Conservation (phyloP, 2,797 vertebrate genomes). For the Steatocranus sp. region DNA sequence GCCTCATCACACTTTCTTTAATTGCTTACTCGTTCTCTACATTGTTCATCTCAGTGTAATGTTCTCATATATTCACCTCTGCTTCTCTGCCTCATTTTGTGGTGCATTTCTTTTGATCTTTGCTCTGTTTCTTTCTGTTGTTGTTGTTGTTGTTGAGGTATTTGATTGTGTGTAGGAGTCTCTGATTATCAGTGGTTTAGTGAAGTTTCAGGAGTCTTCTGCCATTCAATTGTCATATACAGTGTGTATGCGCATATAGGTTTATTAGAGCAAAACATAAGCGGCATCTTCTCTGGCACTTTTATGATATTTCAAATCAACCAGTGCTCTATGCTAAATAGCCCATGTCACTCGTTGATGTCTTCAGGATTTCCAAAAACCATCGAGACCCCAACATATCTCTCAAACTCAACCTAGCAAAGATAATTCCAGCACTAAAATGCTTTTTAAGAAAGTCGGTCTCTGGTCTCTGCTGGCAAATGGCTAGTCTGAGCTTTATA, state of each 20-base stretch:
- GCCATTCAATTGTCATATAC: neutral
- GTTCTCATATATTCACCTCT: neutral
- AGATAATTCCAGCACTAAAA: slow-evolving; percentile 12
- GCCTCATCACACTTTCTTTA: slow-evolving; percentile 23
- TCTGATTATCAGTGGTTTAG: neutral
- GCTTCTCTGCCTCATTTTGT: neutral
- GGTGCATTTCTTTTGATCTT: neutral
- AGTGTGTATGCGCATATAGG: neutral
- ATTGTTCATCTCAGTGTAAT: slow-evolving; percentile 13
- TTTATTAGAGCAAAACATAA: neutral
- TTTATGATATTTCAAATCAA: neutral
- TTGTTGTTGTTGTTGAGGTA: neutral
- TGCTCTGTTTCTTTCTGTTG: neutral
- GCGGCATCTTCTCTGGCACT: neutral
- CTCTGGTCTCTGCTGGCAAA: slow-evolving; percentile 13
- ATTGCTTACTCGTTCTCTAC: slow-evolving; percentile 21
- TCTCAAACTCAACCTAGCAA: neutral
- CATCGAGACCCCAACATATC: neutral
- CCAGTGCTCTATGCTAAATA: neutral
- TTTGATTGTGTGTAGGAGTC: neutral
- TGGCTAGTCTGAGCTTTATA: slow-evolving; percentile 28
- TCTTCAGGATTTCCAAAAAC: slow-evolving; percentile 1
- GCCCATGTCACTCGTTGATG: neutral
- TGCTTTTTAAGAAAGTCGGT: slow-evolving; percentile 3
- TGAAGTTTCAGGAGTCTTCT: neutral